Evolutionary conservation across 2,797 vertebrate genomes (phyloP).

Genomic region (Microctenopoma lineatum): DNA sequence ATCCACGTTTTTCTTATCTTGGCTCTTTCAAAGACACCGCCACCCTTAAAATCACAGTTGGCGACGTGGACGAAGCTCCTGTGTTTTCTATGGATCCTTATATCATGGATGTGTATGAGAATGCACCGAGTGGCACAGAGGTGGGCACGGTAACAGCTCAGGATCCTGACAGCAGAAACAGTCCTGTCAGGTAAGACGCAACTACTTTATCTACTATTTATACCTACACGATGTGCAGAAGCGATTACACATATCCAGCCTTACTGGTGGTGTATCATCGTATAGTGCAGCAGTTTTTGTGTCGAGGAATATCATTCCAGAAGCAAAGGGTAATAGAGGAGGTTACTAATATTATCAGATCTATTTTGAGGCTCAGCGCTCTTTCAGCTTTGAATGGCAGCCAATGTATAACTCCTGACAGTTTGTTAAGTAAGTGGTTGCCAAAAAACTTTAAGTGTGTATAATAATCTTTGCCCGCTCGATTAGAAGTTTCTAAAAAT

Average conservation of each 20-base stretch:
- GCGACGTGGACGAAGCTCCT: conserved; percentile 94
- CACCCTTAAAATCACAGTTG: conserved; percentile 93
- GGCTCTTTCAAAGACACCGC: conserved; percentile 96
- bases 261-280: conserved; percentile 13
- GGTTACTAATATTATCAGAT: conserved; percentile 3
- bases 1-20: conserved; percentile 92
- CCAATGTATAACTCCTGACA: conserved; percentile 3
- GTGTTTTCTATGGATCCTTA: conserved; percentile 95
- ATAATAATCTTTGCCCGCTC: not conserved
- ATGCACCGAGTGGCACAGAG: conserved; percentile 87
- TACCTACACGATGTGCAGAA: not conserved
- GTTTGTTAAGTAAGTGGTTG: conserved; percentile 29
- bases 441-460: not conserved
- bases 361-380: conserved; percentile 32
- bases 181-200: conserved; percentile 89
- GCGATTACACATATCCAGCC: not conserved
- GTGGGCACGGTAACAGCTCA: conserved; percentile 92
- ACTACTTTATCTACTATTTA: not conserved
- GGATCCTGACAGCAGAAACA: conserved; percentile 93
- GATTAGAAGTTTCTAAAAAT: not conserved
- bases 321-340: conserved; percentile 9
- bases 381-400: conserved; percentile 21
- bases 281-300: not conserved
- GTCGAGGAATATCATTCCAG: not conserved
- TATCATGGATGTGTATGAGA: conserved; percentile 95